phyloP scores from a whole-genome alignment of 2,888 invertebrate genomes.

The Zygogramma bicolorata region DNA sequence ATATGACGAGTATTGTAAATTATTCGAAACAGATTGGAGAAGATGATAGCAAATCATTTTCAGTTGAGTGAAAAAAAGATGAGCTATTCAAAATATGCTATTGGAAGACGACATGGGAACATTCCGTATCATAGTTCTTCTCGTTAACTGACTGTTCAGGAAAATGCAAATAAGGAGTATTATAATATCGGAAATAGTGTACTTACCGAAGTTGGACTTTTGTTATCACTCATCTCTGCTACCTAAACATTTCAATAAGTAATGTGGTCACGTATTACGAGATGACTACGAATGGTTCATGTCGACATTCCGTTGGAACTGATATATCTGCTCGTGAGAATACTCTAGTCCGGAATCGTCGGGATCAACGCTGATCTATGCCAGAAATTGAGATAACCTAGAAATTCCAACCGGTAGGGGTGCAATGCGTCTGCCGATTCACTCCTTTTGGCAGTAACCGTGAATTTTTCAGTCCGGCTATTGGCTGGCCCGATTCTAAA shows the following conservation, averaged over 20 bases:
- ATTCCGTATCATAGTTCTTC: no score
- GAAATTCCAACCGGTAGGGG: constrained; percentile 45
- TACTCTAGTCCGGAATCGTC: not conserved
- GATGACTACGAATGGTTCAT: no score
- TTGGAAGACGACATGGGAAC: no score
- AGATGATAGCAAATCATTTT: no score
- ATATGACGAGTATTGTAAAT: no score
- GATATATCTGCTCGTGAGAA: not conserved
- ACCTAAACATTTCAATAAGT: constrained; percentile 2
- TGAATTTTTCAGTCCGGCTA: constrained; percentile 33
- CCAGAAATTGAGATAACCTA: constrained; percentile 26
- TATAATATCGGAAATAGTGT: not conserved
- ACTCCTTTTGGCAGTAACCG: constrained; percentile 48
- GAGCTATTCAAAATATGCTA: no score
- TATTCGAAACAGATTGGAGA: no score
- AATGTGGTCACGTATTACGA: not conserved
- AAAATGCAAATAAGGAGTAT: not conserved
- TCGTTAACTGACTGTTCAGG: no score
- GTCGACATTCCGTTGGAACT: no score
- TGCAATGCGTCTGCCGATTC: constrained; percentile 60
- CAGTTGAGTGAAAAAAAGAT: no score
- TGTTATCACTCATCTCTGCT: constrained; percentile 43
- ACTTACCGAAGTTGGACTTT: constrained; percentile 47
- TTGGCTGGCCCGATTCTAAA: constrained; percentile 46
- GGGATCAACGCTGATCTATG: not conserved